Base-by-base conservation (phyloP, 2,797 vertebrate species). In the Zonotrichia albicollis region DNA sequence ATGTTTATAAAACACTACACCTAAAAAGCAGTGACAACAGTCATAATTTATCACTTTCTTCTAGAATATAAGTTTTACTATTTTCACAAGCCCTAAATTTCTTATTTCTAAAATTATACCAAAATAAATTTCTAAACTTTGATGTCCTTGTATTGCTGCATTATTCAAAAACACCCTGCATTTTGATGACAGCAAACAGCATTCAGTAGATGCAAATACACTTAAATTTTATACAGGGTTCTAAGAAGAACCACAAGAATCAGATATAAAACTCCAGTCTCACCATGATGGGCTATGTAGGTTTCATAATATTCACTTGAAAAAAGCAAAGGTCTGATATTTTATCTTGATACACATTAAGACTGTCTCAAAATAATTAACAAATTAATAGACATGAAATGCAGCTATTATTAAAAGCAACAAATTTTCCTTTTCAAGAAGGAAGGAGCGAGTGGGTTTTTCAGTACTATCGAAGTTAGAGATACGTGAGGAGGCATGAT, bases 401-500 rank as follows among this genome's bases (percentile, higher is more conserved):
- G 46, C 3, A 29, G 13, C 17, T 53, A 9, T 50, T 9, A 67
- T 16, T 32, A 34, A 72, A 80, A 72, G 13, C 14, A 67, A 26
- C 3, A 34, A 2, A 2, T 42, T 72, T 54, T 73, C n/a, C 30
- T 62, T 38, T 38, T 18, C 36, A 34, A 42, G 13, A 11, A 45
- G 10, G 13, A 87, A 72, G 26, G 0, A 83, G 5, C 9, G 14
- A n/a, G 22, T 40, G 26, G 1, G 0, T 32, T 81, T 89, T 84
- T 36, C 38, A 45, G n/a, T 15, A 11, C n/a, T 57, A 21, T 42
- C 16, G 18, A 65, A 65, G 17, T 27, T 8, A 43, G 10, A 76
- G 25, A 53, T 30, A 5, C 6, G 13, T 2, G 8, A 80, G 12
- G 4, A 73, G 19, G 48, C 0, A 0, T 3, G 29, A n/a, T 2